Evolutionary conservation across 2,888 invertebrate species (phyloP).

Genomic region (Caenorhabditis uteleia): DNA sequence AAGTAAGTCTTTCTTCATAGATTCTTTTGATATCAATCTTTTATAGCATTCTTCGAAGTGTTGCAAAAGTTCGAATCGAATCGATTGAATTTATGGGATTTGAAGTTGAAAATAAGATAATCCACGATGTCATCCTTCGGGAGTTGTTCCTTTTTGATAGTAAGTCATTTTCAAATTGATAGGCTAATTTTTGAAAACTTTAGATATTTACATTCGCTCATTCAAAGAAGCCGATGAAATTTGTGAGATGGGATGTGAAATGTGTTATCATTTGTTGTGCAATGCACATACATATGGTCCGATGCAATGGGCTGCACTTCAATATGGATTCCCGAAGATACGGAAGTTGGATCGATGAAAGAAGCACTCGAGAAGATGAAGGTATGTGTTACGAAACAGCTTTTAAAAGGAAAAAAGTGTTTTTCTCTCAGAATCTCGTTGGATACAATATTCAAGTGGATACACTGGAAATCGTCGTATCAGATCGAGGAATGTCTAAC

Average conservation of each 20-base stretch:
- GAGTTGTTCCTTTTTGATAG: slow-evolving; percentile 1
- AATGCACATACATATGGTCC: slow-evolving; percentile 20
- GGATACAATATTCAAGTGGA: slow-evolving; percentile 19
- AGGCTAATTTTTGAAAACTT: neutral
- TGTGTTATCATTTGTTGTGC: slow-evolving; percentile 14
- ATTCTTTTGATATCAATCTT: too few relatives aligned
- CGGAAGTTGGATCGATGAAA: slow-evolving; percentile 2
- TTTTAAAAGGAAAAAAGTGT: too few relatives aligned
- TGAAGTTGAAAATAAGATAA: neutral
- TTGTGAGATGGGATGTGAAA: slow-evolving; percentile 18
- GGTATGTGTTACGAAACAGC: too few relatives aligned
- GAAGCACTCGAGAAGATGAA: slow-evolving; percentile 3
- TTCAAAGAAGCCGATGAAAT: slow-evolving; percentile 32
- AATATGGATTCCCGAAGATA: slow-evolving; percentile 1
- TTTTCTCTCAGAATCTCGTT: too few relatives aligned
- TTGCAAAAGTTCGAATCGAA: slow-evolving; percentile 1
- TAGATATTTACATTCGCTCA: slow-evolving; percentile 3
- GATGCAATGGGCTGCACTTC: slow-evolving; percentile 16
- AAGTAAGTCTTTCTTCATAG: neutral
- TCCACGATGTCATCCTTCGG: slow-evolving; percentile 3
- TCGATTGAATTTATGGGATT: slow-evolving; percentile 6
- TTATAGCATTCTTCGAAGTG: slow-evolving; percentile 1
- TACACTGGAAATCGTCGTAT: slow-evolving; percentile 33
- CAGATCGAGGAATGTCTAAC: slow-evolving; percentile 23
- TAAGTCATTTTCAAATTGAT: neutral